Evolutionary conservation across 2,797 vertebrate genomes (phyloP).

Genomic region (Smutsia temminckii): DNA sequence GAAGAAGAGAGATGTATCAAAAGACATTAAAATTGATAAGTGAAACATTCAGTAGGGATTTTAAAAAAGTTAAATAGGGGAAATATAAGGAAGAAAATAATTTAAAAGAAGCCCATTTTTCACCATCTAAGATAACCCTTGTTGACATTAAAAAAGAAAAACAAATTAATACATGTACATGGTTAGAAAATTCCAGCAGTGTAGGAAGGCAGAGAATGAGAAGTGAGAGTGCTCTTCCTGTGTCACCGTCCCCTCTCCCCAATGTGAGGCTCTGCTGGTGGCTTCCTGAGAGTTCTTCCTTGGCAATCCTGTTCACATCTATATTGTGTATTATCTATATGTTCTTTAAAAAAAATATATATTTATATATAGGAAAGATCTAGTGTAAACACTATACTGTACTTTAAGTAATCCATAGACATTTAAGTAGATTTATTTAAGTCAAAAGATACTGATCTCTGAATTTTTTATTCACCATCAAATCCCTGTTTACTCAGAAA

Average conservation of each 20-base stretch:
- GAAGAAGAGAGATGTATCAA: neutral
- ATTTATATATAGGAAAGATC: neutral
- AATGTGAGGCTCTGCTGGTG: neutral
- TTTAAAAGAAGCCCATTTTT: neutral
- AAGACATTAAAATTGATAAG: neutral
- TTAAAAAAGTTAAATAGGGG: neutral
- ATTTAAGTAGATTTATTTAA: neutral
- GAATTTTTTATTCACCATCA: neutral
- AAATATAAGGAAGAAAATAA: neutral
- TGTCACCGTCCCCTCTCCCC: neutral
- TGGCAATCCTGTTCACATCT: neutral
- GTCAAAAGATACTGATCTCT: neutral
- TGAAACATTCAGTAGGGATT: neutral
- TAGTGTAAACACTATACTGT: neutral
- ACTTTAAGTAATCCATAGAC: neutral
- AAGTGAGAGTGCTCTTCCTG: neutral
- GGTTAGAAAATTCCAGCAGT: neutral
- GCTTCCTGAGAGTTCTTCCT: neutral
- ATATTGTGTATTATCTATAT: neutral
- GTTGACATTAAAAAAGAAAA: neutral
- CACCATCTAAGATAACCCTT: neutral
- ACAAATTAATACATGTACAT: neutral
- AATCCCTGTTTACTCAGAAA: neutral
- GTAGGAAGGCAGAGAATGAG: neutral
- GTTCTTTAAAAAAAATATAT: neutral